Evolutionary conservation across 2,888 invertebrate genomes (phyloP).

Genomic region (Pollenia angustigena): DNA sequence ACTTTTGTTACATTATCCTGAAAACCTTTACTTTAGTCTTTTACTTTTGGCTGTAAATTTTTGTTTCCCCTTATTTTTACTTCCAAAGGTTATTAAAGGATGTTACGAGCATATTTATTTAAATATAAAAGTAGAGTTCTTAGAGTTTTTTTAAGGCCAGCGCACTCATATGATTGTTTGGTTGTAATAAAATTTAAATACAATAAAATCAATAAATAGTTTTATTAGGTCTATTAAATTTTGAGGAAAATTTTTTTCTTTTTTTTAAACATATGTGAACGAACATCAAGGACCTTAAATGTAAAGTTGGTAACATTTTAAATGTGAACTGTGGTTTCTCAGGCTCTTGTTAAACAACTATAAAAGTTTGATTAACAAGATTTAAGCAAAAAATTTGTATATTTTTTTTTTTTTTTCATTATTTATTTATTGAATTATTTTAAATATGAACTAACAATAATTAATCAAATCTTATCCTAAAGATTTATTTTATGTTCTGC

Average conservation of each 20-base stretch:
- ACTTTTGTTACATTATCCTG: constrained; percentile 72
- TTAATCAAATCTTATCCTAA: too few relatives aligned
- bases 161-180: constrained; percentile 30
- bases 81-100: constrained; percentile 68
- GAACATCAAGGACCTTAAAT: neutral
- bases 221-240: constrained; percentile 65
- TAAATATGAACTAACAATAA: too few relatives aligned
- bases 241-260: neutral
- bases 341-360: too few relatives aligned
- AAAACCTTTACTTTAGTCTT: constrained; percentile 69
- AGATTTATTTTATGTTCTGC: too few relatives aligned
- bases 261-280: constrained; percentile 12
- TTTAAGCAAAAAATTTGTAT: too few relatives aligned
- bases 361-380: too few relatives aligned
- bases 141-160: constrained; percentile 52
- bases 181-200: constrained; percentile 51
- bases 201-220: constrained; percentile 67
- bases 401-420: too few relatives aligned
- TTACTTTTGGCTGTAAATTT: constrained; percentile 41
- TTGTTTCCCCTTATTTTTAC: neutral
- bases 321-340: too few relatives aligned
- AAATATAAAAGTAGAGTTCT: constrained; percentile 50
- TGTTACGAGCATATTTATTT: constrained; percentile 68
- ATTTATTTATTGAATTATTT: too few relatives aligned
- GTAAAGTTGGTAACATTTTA: neutral